Evolutionary conservation across 2,888 invertebrate species (phyloP).

Genomic region (Cheiracanthium punctorium): DNA sequence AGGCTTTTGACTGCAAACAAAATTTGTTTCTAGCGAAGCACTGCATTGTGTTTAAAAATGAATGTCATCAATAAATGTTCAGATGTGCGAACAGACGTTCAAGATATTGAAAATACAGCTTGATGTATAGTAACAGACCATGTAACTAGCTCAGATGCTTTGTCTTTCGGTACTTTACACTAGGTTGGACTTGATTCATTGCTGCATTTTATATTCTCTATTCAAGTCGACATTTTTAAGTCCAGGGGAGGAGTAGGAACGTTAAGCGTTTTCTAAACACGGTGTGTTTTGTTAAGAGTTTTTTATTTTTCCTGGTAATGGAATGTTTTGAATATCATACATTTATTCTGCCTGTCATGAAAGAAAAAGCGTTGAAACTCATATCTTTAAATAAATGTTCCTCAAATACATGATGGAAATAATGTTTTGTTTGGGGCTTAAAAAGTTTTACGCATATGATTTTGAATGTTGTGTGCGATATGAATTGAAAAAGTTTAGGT

Average conservation of each 20-base stretch:
- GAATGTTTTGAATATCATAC: neutral
- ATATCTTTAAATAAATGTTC: neutral
- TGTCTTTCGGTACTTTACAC: conserved; percentile 17
- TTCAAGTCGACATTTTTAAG: neutral
- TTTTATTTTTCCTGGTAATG: neutral
- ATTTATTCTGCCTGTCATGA: neutral
- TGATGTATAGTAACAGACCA: conserved; percentile 42
- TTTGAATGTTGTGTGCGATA: too few species aligned
- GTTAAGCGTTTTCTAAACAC: neutral
- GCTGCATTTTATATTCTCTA: neutral
- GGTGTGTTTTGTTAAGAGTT: neutral
- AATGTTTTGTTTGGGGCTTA: neutral
- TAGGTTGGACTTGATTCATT: conserved; percentile 37
- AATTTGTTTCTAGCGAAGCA: conserved; percentile 45
- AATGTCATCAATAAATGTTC: conserved; percentile 18
- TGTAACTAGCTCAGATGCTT: conserved; percentile 25
- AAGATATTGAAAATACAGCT: conserved; percentile 20
- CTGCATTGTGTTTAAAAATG: conserved; percentile 57
- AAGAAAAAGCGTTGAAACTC: neutral
- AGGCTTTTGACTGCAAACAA: conserved; percentile 30
- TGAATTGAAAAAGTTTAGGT: too few species aligned
- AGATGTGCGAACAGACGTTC: conserved; percentile 6
- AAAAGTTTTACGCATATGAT: too few species aligned
- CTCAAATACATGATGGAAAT: neutral
- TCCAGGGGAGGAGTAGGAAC: neutral